phyloP scores from a whole-genome alignment of 2,888 invertebrate genomes.

The Caenorhabditis sp. region DNA sequence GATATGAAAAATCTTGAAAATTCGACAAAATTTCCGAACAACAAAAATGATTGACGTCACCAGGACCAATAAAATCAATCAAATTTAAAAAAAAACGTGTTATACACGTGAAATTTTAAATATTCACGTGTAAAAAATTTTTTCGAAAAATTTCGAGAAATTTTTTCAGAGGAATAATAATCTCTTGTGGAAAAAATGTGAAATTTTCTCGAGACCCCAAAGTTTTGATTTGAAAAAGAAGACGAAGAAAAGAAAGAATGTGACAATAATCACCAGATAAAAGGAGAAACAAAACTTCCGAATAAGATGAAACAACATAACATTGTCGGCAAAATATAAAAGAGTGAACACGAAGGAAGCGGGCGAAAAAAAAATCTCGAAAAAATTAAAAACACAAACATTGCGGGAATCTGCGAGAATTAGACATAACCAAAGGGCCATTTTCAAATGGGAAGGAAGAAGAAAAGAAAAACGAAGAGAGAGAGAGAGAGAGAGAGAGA shows the following conservation, averaged over 20 bases:
- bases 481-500: too few relatives aligned
- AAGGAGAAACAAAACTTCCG: not conserved
- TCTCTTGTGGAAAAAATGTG: not conserved
- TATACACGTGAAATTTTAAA: too few relatives aligned
- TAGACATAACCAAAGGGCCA: not conserved
- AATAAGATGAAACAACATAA: not conserved
- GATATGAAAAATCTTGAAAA: too few relatives aligned
- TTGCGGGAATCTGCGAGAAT: not conserved
- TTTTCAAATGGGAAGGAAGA: not conserved
- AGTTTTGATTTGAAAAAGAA: too few relatives aligned
- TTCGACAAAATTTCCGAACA: not conserved
- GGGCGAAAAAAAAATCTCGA: too few relatives aligned
- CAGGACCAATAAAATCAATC: not conserved
- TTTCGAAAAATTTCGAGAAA: too few relatives aligned
- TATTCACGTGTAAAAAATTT: too few relatives aligned
- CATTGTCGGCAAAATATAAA: not conserved
- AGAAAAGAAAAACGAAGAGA: slow-evolving; percentile 9
- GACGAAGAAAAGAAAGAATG: not conserved
- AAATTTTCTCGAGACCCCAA: not conserved
- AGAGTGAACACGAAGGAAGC: not conserved
- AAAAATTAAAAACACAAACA: not conserved
- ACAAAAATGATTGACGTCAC: too few relatives aligned
- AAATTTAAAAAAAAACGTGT: too few relatives aligned
- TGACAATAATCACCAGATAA: not conserved
- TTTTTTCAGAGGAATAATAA: too few relatives aligned